Evolutionary conservation across 2,113 vertebrate species (phyloP), one percentile per base, ranked within the genome.

Genomic region (Coptodon rendalli): DNA sequence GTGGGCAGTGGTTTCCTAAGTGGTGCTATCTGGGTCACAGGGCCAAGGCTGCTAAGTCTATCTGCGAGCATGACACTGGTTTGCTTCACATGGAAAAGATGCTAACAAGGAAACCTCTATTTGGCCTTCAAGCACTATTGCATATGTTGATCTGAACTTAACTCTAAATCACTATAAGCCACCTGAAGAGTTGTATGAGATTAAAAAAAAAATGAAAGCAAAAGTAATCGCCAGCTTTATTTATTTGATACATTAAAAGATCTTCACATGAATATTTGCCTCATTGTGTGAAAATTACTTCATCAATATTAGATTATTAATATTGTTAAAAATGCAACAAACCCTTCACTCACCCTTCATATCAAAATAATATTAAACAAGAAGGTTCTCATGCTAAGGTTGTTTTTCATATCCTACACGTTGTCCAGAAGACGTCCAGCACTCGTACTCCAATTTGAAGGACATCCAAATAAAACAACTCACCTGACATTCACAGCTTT

Each of bases 11-110:
- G 93, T 93, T 93, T 94, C 82, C 89, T 93, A 87, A 94, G 93
- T 93, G 89, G 81, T 80, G 83, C 88, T 94, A 92, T 92, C 89
- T 93, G 92, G 93, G 93, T 95, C 92, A 94, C 80, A 89, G 89
- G 88, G 86, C 86, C 90, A 94, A 93, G 92, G 94, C 89, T 89
- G 87, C 79, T 2, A 34, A 48, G 57, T 86, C 36, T 82, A 76
- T 85, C 86, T 76, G 71, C 13, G 24, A 83, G 43, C 48, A 29
- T 12, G 29, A 82, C 91, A 81, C 80, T 76, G 27, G 38, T 22
- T 24, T 27, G 78, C 22, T 84, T 89, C 66, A 84, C 66, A 53
- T 84, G 90, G 87, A 90, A 91, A 90, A 89, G 82, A 91, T 82
- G 87, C 89, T 16, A 90, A 92, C 89, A 48, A 13, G 45, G 73